These are phyloP conservation scores for Chirona hameri DNA, from an alignment of 2,888 invertebrate species.

Conservation along the genomic window DNA sequence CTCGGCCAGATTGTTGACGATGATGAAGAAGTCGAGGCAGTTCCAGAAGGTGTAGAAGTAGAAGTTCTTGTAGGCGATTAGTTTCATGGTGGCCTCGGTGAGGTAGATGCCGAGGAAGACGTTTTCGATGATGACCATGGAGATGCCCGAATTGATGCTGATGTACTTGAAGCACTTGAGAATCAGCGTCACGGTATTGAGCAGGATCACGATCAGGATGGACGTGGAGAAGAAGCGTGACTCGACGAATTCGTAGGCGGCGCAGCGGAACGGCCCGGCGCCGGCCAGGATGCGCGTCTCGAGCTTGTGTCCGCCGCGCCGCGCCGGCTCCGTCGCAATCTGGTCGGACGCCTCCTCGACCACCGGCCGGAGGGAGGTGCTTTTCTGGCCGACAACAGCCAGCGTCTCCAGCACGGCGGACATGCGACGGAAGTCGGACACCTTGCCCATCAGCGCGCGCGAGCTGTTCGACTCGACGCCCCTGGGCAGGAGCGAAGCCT, in stretches of 20 bases:
- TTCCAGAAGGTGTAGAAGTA: constrained; percentile 23
- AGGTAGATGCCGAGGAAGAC: constrained; percentile 3
- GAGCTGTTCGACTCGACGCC: too few species aligned
- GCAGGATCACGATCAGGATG: neutral
- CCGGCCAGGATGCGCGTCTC: neutral
- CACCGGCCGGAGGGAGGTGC: too few species aligned
- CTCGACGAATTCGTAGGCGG: neutral
- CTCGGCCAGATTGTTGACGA: neutral
- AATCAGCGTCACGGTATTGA: neutral
- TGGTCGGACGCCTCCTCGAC: too few species aligned
- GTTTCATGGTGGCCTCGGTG: constrained; percentile 7
- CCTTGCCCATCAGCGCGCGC: neutral
- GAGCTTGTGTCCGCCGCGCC: neutral
- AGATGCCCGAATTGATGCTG: constrained; percentile 1
- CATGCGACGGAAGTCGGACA: constrained; percentile 1
- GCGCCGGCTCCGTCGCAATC: neutral
- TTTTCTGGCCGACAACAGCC: neutral
- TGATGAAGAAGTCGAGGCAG: constrained; percentile 8
- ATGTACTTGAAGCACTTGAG: constrained; percentile 11
- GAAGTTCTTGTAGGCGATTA: neutral
- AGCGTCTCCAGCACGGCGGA: neutral
- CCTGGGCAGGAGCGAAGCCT: too few species aligned
- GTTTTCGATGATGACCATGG: neutral
- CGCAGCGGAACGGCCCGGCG: neutral
- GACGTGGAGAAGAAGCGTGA: constrained; percentile 5